These are phyloP conservation scores for Polydrusus cervinus DNA, from an alignment of 2,888 invertebrate species.

Conservation along the genomic window DNA sequence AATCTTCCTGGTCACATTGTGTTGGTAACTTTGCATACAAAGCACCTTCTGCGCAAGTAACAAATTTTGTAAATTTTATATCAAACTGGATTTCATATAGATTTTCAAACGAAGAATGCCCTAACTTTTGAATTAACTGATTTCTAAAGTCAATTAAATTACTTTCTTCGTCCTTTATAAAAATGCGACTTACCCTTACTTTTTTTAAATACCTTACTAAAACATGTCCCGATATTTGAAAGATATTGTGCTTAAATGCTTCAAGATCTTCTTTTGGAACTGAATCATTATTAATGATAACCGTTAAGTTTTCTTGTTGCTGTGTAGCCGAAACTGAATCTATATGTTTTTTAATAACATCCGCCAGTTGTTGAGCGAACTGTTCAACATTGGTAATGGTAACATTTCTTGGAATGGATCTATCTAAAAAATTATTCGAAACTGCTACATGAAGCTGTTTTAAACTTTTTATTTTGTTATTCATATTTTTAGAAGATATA, in stretches of 20 bases:
- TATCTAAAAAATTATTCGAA: constrained; percentile 6
- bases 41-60: constrained; percentile 20
- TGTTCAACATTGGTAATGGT: not conserved
- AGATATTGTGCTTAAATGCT: constrained; percentile 7
- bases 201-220: constrained; percentile 18
- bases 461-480: not conserved
- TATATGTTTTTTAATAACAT: not conserved
- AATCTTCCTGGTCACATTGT: not conserved
- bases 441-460: not conserved
- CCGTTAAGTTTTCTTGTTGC: not conserved
- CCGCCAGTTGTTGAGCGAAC: constrained; percentile 7
- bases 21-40: constrained; percentile 18
- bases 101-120: not conserved
- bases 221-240: not conserved
- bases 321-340: not conserved
- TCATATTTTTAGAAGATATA: not conserved
- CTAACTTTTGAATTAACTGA: not conserved
- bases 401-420: not conserved
- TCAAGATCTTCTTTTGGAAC: not conserved
- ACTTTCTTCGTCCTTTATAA: not conserved
- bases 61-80: constrained; percentile 13
- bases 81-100: constrained; percentile 1
- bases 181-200: constrained; percentile 9
- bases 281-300: constrained; percentile 18
- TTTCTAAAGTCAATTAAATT: not conserved